phyloP scores from a whole-genome alignment of 2,888 invertebrate genomes.

The Drosophila yooni region DNA sequence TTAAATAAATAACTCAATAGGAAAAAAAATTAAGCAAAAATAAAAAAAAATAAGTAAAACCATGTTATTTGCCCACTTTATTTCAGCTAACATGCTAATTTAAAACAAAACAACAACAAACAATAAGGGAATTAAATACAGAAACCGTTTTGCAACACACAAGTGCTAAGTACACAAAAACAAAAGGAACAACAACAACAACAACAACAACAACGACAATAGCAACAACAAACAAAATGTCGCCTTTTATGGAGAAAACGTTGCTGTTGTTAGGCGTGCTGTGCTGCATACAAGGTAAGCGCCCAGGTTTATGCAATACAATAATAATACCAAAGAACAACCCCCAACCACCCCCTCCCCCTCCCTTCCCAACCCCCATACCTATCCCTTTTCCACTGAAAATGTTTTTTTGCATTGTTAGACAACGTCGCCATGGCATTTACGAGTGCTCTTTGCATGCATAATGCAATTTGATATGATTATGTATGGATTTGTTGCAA shows the following conservation, averaged over 20 bases:
- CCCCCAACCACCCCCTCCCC: not conserved
- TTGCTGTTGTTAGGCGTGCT: conserved; percentile 82
- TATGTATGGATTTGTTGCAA: conserved; percentile 16
- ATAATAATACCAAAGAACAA: conserved; percentile 25
- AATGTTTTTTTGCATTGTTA: conserved; percentile 26
- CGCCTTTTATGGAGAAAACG: conserved; percentile 83
- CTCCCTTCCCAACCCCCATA: not conserved
- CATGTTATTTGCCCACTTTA: not conserved
- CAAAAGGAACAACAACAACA: conserved; percentile 19
- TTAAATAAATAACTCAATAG: not conserved
- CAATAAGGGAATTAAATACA: conserved; percentile 9
- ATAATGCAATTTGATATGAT: conserved; percentile 31
- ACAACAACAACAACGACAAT: conserved; percentile 13
- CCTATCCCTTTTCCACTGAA: not conserved
- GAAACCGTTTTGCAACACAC: conserved; percentile 12
- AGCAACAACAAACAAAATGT: conserved; percentile 64
- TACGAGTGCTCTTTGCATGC: conserved; percentile 24
- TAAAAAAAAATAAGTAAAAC: not conserved
- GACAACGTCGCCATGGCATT: conserved; percentile 33
- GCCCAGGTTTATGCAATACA: conserved; percentile 60
- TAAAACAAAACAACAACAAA: conserved; percentile 26
- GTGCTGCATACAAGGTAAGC: conserved; percentile 84
- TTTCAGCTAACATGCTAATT: conserved; percentile 47
- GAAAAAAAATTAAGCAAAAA: not conserved
- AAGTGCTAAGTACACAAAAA: conserved; percentile 23